Evolutionary conservation across 92 coral and sea anemone species (phyloP).

Genomic region (Anthopleura xanthogrammica): DNA sequence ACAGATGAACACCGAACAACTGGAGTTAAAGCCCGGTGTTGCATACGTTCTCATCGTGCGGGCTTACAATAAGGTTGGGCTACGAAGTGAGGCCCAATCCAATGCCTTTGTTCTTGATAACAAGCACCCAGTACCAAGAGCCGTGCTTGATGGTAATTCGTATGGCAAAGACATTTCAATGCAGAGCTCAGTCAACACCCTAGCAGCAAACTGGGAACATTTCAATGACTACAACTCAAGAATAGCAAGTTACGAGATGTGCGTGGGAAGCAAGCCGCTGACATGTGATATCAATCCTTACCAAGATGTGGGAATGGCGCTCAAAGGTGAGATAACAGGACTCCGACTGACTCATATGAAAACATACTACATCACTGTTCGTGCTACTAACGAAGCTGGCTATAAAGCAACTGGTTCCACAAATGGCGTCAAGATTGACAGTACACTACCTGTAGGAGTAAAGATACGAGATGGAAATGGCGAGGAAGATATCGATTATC

Average conservation of each 20-base stretch:
- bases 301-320: constrained; percentile 34
- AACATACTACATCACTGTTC: constrained; percentile 61
- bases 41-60: constrained; percentile 53
- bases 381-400: constrained; percentile 73
- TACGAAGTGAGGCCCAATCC: constrained; percentile 42
- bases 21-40: constrained; percentile 55
- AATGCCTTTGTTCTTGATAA: constrained; percentile 45
- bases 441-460: constrained; percentile 65
- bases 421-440: constrained; percentile 60
- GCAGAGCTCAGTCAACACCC: constrained; percentile 58
- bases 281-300: constrained; percentile 60
- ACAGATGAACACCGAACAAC: constrained; percentile 38
- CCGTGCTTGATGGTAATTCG: constrained; percentile 48
- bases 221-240: constrained; percentile 64
- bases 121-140: constrained; percentile 59
- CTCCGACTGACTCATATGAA: constrained; percentile 53
- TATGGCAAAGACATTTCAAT: constrained; percentile 28
- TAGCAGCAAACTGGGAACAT: constrained; percentile 74
- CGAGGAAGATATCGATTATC: constrained; percentile 55
- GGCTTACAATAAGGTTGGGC: constrained; percentile 68
- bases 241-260: constrained; percentile 56
- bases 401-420: constrained; percentile 53
- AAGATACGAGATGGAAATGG: constrained; percentile 64
- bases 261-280: constrained; percentile 62
- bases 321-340: constrained; percentile 47